Conservation (phyloP, 2,888 invertebrate genomes). For the Trichogramma dendrolimi region DNA sequence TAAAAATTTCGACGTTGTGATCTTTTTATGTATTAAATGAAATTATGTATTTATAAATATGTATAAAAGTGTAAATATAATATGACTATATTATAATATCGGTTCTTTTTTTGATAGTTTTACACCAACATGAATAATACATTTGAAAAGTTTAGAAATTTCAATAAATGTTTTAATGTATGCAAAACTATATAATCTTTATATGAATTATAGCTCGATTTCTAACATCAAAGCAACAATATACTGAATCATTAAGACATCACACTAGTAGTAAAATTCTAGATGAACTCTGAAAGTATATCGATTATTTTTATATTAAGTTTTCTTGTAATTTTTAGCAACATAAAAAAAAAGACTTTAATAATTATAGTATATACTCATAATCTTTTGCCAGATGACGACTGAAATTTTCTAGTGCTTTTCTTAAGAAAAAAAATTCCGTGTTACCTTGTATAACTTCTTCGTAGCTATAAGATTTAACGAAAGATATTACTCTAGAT, state of each 20-base stretch:
- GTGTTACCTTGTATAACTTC: slow-evolving; percentile 77
- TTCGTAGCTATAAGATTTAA: slow-evolving; percentile 61
- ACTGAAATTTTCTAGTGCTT: slow-evolving; percentile 63
- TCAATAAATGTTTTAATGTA: neutral
- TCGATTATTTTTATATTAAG: too few species aligned
- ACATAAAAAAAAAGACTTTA: too few species aligned
- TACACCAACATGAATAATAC: neutral
- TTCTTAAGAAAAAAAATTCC: slow-evolving; percentile 68
- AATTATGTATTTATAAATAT: too few species aligned
- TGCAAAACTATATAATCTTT: slow-evolving; percentile 19
- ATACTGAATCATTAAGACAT: slow-evolving; percentile 52
- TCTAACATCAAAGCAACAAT: slow-evolving; percentile 77
- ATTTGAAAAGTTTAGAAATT: too few species aligned
- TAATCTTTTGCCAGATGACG: slow-evolving; percentile 61
- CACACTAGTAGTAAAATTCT: slow-evolving; percentile 14
- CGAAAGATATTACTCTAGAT: slow-evolving; percentile 82
- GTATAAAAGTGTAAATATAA: slow-evolving; percentile 8
- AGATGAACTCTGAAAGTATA: neutral
- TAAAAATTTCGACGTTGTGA: too few species aligned
- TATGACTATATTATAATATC: slow-evolving; percentile 17
- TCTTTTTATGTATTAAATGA: too few species aligned
- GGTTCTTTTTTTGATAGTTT: slow-evolving; percentile 11
- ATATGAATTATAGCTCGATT: slow-evolving; percentile 54
- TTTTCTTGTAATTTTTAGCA: too few species aligned
- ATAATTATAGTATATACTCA: slow-evolving; percentile 44